These are phyloP conservation scores for Conus ventricosus DNA, from an alignment of 1,140 invertebrate genomes.

Conservation along the genomic window DNA sequence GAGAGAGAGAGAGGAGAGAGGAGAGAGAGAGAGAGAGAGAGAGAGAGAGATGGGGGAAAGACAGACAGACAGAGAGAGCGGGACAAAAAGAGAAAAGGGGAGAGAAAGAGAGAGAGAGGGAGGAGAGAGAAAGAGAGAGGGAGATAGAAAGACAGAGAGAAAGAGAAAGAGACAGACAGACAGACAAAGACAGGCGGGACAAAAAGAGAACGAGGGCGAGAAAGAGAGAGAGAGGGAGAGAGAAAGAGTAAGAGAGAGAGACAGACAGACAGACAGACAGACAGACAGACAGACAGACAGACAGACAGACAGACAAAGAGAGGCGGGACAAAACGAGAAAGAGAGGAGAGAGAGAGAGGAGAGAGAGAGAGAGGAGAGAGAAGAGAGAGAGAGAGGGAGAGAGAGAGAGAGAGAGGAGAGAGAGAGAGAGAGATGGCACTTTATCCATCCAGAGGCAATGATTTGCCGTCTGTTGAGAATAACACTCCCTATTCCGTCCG, in stretches of 20 bases:
- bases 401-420: neutral
- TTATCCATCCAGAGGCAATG: too few species aligned
- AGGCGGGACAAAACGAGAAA: neutral
- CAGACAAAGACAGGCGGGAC: neutral
- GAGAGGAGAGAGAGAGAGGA: neutral
- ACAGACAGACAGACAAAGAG: neutral
- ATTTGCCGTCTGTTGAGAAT: too few species aligned
- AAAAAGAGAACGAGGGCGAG: neutral
- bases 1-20: neutral
- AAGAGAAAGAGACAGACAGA: neutral
- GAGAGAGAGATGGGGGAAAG: neutral
- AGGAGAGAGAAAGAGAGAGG: neutral
- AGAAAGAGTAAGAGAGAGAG: neutral
- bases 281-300: neutral
- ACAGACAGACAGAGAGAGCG: neutral
- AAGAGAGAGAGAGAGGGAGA: neutral
- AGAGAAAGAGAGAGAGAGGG: too few species aligned
- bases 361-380: neutral
- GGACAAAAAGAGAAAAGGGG: neutral
- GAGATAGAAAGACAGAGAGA: constrained; percentile 8
- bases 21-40: too few species aligned
- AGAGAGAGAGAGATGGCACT: too few species aligned
- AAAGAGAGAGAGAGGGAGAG: constrained; percentile 1
- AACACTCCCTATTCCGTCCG: too few species aligned
- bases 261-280: neutral